phyloP scores from a whole-genome alignment of 1,140 invertebrate species.

The Colletes latitarsis region DNA sequence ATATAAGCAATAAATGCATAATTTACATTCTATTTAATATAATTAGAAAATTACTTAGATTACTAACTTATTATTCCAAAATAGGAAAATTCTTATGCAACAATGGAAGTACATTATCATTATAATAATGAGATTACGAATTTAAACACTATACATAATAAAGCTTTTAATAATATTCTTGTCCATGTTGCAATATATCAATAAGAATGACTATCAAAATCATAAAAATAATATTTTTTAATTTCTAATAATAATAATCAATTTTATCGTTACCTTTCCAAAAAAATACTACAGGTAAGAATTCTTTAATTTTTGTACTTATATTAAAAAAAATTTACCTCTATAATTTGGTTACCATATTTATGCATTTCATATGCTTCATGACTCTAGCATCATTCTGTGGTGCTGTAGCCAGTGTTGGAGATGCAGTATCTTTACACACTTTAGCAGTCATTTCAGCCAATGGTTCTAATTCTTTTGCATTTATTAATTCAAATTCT shows the following conservation, averaged over 20 bases:
- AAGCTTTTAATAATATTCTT: slow-evolving; percentile 10
- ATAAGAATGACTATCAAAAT: not conserved
- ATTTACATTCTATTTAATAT: slow-evolving; percentile 2
- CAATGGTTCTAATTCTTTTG: slow-evolving; percentile 94
- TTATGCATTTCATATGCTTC: not conserved
- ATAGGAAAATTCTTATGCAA: not conserved
- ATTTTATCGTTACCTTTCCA: not conserved
- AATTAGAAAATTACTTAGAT: slow-evolving; percentile 6
- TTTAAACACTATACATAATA: slow-evolving; percentile 8
- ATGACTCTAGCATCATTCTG: slow-evolving; percentile 69
- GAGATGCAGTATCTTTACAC: slow-evolving; percentile 82
- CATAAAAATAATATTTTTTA: slow-evolving; percentile 19
- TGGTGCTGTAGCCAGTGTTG: slow-evolving; percentile 61
- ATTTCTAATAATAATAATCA: not conserved
- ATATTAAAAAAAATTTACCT: not conserved
- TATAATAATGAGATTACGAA: not conserved
- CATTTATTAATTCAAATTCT: slow-evolving; percentile 92
- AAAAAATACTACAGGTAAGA: not conserved
- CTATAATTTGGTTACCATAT: slow-evolving; percentile 21
- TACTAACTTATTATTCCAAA: not conserved
- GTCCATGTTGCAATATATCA: not conserved
- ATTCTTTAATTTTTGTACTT: slow-evolving; percentile 15
- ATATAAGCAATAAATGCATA: slow-evolving; percentile 3
- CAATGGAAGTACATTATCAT: not conserved
- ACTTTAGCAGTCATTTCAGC: slow-evolving; percentile 88